Base-by-base conservation (phyloP, 2,113 vertebrate species). In the Pteruthius melanotis region DNA sequence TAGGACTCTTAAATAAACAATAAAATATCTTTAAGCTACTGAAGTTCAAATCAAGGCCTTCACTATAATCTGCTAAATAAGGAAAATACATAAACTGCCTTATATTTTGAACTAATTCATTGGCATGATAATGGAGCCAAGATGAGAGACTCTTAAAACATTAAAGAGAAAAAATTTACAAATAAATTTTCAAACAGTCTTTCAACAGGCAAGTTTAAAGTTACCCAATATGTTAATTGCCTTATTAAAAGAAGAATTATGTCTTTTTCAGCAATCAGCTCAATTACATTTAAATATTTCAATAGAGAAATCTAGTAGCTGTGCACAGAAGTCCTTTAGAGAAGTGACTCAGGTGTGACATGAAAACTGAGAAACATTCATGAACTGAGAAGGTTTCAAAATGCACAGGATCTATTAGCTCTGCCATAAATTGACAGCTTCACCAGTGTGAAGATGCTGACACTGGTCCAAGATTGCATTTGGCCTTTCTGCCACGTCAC, bases 211-310 rank as follows among this genome's bases (percentile, higher is more conserved):
- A 86, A 96, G 53, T 75, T 75, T 97, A 69, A 94, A 97, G 87
- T 97, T 95, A 95, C 54, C 93, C 86, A 97, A 95, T 92, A 97
- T 95, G 95, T 79, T 97, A 97, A 97, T 95, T 94, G 64, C 79
- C 89, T 94, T 97, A 97, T 96, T 97, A 97, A 97, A 98, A 96
- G 84, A 98, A 97, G 92, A 97, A 97, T 96, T 69, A 95, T 88
- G 84, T 75, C 65, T 97, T 97, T 96, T 97, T 97, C 91, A 95
- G 96, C 90, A 95, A 96, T 97, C 93, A 94, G 90, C 95, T 97
- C 95, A 97, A 97, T 97, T 97, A 95, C 59, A 83, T 30, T 84
- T 84, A 95, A 94, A 82, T 60, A 76, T 93, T 97, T 98, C 94
- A 95, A 95, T 71, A 87, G 94, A 93, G 89, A 95, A 97, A 97